Evolutionary conservation across 2,797 vertebrate genomes (phyloP).

Genomic region (Muscicapa comitata): DNA sequence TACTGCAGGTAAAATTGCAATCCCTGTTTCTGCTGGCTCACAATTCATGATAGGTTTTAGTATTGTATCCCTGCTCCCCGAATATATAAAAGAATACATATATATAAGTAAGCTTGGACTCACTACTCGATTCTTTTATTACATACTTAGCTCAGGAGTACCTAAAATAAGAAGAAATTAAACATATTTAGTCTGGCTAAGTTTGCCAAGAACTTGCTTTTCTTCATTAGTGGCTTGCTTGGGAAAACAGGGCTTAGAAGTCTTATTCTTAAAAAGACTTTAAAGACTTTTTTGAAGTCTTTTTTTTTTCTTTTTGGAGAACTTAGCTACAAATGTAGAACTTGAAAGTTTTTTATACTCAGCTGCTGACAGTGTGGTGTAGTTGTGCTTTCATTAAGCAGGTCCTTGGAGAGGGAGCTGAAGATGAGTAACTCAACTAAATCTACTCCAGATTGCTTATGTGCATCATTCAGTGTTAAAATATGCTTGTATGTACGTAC

Average conservation of each 20-base stretch:
- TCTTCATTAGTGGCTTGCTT: background rate
- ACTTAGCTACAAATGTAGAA: background rate
- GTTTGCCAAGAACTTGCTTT: background rate
- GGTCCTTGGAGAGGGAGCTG: background rate
- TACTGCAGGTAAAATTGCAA: conserved; percentile 67
- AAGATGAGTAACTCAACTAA: background rate
- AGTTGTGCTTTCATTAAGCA: background rate
- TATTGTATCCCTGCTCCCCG: background rate
- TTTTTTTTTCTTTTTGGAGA: background rate
- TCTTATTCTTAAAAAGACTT: background rate
- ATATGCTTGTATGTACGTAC: background rate
- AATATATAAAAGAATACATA: background rate
- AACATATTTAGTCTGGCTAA: background rate
- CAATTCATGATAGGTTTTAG: conserved; percentile 36
- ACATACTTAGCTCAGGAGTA: background rate
- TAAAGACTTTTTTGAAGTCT: background rate
- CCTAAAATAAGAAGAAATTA: background rate
- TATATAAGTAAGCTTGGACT: background rate
- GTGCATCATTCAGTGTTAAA: background rate
- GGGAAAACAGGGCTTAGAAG: background rate
- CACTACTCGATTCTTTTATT: background rate
- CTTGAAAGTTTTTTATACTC: background rate
- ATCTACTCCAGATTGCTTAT: background rate
- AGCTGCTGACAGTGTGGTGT: background rate
- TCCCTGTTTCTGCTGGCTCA: conserved; percentile 58